Percentiles rank a stretch among this genome's conserved stretches.
phyloP scores from a whole-genome alignment of 1,140 invertebrate species.

The Drosophila subobscura region DNA sequence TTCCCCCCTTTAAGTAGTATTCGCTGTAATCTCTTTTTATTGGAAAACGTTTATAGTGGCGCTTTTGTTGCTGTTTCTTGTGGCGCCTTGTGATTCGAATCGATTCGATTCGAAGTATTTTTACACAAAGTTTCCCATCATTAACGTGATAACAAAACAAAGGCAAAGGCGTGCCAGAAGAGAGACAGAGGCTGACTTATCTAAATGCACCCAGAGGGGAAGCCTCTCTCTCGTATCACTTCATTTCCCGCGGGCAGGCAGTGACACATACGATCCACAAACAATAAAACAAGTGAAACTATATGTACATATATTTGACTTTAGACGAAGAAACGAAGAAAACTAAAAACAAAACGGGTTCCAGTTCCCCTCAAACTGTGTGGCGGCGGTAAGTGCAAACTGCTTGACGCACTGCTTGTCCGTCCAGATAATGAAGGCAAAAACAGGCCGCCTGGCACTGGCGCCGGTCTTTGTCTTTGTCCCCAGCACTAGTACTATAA shows the following conservation, averaged over 20 bases:
- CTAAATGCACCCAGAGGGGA: no score
- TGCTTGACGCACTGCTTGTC: conserved; percentile 15
- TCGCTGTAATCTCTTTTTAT: conserved; percentile 37
- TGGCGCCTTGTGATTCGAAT: neutral
- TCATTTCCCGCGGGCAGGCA: no score
- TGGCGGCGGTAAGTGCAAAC: neutral
- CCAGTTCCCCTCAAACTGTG: conserved; percentile 36
- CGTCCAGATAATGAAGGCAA: conserved; percentile 64
- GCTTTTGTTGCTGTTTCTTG: neutral
- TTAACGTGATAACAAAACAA: conserved; percentile 9
- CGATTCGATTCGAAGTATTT: neutral
- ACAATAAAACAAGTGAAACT: neutral
- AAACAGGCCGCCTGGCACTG: conserved; percentile 52
- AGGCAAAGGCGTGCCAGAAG: neutral
- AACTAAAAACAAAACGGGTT: conserved; percentile 31
- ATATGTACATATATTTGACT: neutral
- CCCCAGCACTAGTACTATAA: conserved; percentile 27
- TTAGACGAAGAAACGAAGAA: conserved; percentile 2
- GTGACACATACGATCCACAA: neutral
- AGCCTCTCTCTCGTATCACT: no score
- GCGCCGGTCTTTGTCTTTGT: conserved; percentile 60
- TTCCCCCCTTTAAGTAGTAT: conserved; percentile 10
- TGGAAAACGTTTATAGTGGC: conserved; percentile 18
- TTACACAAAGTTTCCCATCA: neutral
- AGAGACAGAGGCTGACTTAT: no score